A percentile compares a stretch with the other conserved stretches of the same genome.
These are phyloP conservation scores for Ganaspis sp. DNA, from an alignment of 1,140 invertebrate species.

Conservation along the genomic window DNA sequence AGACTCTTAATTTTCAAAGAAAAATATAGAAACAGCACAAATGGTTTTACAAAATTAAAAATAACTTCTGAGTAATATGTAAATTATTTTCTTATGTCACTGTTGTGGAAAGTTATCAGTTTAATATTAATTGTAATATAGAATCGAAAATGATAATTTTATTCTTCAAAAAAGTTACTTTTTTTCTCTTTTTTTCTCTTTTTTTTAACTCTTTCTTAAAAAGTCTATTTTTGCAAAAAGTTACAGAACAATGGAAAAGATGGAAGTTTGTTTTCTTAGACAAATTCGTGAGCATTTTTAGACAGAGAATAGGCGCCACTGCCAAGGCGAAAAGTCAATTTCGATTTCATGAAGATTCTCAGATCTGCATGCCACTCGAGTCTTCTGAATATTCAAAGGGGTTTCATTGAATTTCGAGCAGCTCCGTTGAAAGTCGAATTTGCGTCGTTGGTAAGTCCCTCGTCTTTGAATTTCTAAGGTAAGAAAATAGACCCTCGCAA, in stretches of 20 bases:
- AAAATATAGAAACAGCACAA: too few species aligned
- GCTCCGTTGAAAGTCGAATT: slow-evolving; percentile 42
- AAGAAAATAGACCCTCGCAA: slow-evolving; percentile 22
- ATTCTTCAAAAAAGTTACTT: too few species aligned
- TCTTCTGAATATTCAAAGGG: slow-evolving; percentile 40
- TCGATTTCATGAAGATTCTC: slow-evolving; percentile 34
- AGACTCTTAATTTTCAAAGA: slow-evolving; percentile 31
- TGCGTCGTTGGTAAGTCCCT: slow-evolving; percentile 35
- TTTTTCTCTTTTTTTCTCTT: too few species aligned
- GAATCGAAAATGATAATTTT: too few species aligned
- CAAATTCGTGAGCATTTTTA: neutral
- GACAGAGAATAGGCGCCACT: neutral
- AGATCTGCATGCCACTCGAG: slow-evolving; percentile 38
- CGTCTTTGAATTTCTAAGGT: slow-evolving; percentile 15
- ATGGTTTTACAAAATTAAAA: too few species aligned
- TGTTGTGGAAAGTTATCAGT: too few species aligned
- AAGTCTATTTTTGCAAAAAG: neutral
- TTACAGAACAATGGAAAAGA: neutral
- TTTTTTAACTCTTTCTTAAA: too few species aligned
- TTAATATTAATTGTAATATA: too few species aligned
- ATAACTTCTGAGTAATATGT: too few species aligned
- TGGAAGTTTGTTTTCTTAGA: neutral
- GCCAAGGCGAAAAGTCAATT: slow-evolving; percentile 39
- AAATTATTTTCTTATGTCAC: too few species aligned
- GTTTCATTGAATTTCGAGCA: slow-evolving; percentile 44